phyloP scores from a whole-genome alignment of 2,113 vertebrate species.

The Herpetotheres cachinnans region DNA sequence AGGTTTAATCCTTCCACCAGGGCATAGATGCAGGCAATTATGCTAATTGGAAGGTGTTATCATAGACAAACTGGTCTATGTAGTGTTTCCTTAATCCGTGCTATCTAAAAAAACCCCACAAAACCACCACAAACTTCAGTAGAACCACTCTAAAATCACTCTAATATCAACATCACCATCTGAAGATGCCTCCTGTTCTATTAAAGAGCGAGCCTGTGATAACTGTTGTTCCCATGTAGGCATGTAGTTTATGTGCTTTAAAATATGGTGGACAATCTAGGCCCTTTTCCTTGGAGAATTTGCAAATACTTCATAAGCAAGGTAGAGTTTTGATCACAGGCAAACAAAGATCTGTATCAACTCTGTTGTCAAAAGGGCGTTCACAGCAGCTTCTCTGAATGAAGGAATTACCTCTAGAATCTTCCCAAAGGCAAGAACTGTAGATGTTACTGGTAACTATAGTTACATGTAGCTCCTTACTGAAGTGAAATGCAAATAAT shows the following conservation, averaged over 20 bases:
- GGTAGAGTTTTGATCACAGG: background rate
- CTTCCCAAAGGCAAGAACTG: constrained; percentile 31
- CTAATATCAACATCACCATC: background rate
- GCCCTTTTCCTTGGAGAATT: background rate
- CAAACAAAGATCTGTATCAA: background rate
- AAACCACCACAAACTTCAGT: background rate
- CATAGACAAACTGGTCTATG: background rate
- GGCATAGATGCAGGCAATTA: background rate
- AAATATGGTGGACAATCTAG: background rate
- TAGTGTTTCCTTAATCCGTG: background rate
- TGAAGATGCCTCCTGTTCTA: background rate
- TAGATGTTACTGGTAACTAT: constrained; percentile 65
- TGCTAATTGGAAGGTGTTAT: background rate
- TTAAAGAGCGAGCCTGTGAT: background rate
- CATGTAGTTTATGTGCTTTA: background rate
- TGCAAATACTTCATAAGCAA: background rate
- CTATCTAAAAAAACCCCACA: background rate
- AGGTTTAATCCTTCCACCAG: background rate
- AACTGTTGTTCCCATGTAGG: background rate
- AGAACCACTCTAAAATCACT: background rate
- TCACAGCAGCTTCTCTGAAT: constrained; percentile 33
- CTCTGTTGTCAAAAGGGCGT: background rate
- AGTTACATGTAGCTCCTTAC: constrained; percentile 60
- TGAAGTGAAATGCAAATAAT: constrained; percentile 51
- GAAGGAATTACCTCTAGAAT: constrained; percentile 27